A percentile compares a stretch with the other conserved stretches of the same genome.
These are phyloP conservation scores for Leiothrix lutea DNA, from an alignment of 2,113 vertebrate genomes.

Conservation along the genomic window DNA sequence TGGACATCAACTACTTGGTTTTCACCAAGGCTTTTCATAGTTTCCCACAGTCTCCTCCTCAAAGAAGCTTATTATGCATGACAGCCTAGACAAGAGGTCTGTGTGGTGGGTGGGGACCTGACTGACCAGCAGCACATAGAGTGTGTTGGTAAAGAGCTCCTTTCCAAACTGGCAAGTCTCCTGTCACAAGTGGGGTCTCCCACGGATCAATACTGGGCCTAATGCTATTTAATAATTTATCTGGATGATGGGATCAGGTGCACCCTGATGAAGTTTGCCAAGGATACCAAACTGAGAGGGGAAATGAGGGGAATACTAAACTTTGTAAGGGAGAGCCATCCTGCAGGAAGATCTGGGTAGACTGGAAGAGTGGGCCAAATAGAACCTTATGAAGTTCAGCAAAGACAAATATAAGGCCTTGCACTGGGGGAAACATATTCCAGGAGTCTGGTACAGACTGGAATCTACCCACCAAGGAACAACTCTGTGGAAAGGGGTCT, in stretches of 20 bases:
- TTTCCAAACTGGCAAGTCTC: neutral
- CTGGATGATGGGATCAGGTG: neutral
- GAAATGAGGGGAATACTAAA: rapidly evolving
- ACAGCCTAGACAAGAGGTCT: neutral
- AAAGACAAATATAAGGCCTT: neutral
- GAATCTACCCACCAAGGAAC: neutral
- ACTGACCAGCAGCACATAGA: neutral
- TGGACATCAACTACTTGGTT: neutral
- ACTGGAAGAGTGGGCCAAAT: neutral
- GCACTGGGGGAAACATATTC: neutral
- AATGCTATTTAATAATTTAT: neutral
- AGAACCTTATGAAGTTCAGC: neutral
- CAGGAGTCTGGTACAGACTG: neutral
- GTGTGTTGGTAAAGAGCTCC: neutral
- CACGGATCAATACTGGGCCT: neutral
- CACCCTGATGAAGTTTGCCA: neutral
- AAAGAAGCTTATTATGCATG: neutral
- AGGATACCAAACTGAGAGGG: neutral
- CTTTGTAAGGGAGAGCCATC: neutral
- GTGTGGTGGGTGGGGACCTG: neutral
- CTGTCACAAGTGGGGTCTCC: neutral
- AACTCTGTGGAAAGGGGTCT: neutral
- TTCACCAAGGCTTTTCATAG: neutral
- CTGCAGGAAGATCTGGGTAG: neutral
- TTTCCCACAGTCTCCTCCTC: neutral